Evolutionary conservation across 1,140 invertebrate species (phyloP), one percentile per base, ranked within the genome.

Genomic region (Dinothrombium tinctorium): DNA sequence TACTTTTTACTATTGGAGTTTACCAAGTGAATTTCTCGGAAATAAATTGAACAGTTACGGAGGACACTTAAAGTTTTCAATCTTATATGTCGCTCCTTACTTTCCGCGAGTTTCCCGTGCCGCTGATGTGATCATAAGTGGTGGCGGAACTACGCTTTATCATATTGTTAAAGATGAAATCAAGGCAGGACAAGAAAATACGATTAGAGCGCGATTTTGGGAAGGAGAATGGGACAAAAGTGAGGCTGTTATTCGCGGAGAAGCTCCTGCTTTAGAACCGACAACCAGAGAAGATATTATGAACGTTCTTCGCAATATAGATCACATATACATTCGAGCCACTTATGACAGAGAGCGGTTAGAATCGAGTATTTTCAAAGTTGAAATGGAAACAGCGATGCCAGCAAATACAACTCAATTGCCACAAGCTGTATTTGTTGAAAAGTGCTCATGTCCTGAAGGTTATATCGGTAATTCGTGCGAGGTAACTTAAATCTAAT

Each of bases 211-310:
- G 2, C 63, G 71, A 24, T 69, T 84, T 48, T 70, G 72, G 48
- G 52, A 49, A 11, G 76, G 75, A 1, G 65, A 74, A 41, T 89
- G 82, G 82, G 61, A 68, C 35, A 76, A 47, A 26, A 51, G 50
- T 33, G 50, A 50, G 42, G 51, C 47, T 5, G 44, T 54, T 26
- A 49, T 49, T 4, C 56, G 59, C 35, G 50, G 51, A 20, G 60
- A 59, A 40, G 45, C 53, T 47, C 42, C 67, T 2, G 47, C 55
- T 20, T 64, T 69, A 20, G 59, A 67, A 32, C 56, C 65, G 4
- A 83, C 83, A 0, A 67, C 73, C 0, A 67, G 87, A 39, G 76
- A 82, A 59, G 84, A 94, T 50, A 75, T 94, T 23, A 86, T 94
- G 81, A 83, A 82, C 73, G 70, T 74, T 28, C 61, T 95, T 45